Base-by-base conservation (phyloP, 2,888 invertebrate genomes). In the Eustalomyia histrio region DNA sequence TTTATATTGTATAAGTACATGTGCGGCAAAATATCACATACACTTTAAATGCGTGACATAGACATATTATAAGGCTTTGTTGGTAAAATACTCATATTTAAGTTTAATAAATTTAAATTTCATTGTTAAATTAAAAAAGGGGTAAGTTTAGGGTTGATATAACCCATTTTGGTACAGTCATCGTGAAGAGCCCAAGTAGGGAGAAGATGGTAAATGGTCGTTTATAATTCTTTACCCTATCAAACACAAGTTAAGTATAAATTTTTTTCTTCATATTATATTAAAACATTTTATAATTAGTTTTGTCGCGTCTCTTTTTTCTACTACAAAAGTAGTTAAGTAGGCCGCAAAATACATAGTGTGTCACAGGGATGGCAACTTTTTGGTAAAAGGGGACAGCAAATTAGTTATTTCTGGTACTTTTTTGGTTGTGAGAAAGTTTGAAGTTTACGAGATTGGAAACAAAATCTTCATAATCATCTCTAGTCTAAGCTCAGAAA, bases 71-170 rank as follows among this genome's bases (percentile, higher is more conserved):
- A 57, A 8, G 33, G n/a, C 29, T 12, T 10, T 9, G 18, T 17
- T 50, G 17, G 16, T 50, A 50, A 14, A 17, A 18, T 12, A 1
- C 21, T 2, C 21, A 53, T 53, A 1, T n/a, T 53, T 53, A 1
- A 18, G 18, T 29, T 63, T 64, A 12, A 17, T 10, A 35, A 57
- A 76, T 57, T 17, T n/a, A 21, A 60, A 63, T 63, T 52, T 33
- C 47, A 69, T 50, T 39, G n/a, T 47, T 57, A 55, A 7, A 43
- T 29, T 29, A 35, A 29, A 29, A 29, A 29, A 64, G 35, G 14
- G 50, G 50, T 69, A 69, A 69, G 57, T 69, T 64, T 57, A 76
- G 69, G 69, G 76, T 69, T 76, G 57, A 57, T 47, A 18, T 24
- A 61, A 35, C 39, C 33, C 47, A 5, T 35, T 76, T 60, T 14